Conservation (phyloP, 2,888 invertebrate genomes). For the Leucophora obtusa region DNA sequence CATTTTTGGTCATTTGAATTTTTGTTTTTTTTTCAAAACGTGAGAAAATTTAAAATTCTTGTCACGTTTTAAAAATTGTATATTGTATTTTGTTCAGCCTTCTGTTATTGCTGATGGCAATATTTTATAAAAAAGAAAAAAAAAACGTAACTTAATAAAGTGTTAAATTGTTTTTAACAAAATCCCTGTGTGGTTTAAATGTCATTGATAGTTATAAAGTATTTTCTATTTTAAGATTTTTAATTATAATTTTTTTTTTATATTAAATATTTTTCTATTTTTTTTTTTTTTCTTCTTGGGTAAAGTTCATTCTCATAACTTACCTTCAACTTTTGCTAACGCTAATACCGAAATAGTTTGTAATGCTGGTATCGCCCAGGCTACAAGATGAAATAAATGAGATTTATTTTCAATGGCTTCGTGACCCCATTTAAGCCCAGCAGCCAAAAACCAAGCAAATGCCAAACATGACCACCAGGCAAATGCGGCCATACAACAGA, state of each 20-base stretch:
- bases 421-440: conserved; percentile 98
- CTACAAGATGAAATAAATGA: conserved; percentile 97
- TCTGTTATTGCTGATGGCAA: not conserved
- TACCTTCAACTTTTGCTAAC: conserved; percentile 97
- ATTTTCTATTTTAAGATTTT: conserved; percentile 24
- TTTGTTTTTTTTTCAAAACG: conserved; percentile 13
- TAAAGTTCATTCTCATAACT: conserved; percentile 64
- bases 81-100: conserved; percentile 17
- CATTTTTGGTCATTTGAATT: conserved; percentile 2
- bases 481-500: conserved; percentile 97
- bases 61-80: conserved; percentile 48
- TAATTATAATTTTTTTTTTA: no score
- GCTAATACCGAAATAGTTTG: conserved; percentile 97
- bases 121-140: not conserved
- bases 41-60: conserved; percentile 44
- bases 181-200: conserved; percentile 43
- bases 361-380: conserved; percentile 98
- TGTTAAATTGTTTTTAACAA: conserved; percentile 26
- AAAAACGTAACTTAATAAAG: not conserved
- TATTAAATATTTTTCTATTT: no score
- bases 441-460: conserved; percentile 97
- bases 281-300: no score
- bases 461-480: conserved; percentile 99
- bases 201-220: conserved; percentile 43
- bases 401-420: conserved; percentile 98